Base-by-base conservation (phyloP, 2,888 invertebrate genomes). In the Sinhomidia bicolor region DNA sequence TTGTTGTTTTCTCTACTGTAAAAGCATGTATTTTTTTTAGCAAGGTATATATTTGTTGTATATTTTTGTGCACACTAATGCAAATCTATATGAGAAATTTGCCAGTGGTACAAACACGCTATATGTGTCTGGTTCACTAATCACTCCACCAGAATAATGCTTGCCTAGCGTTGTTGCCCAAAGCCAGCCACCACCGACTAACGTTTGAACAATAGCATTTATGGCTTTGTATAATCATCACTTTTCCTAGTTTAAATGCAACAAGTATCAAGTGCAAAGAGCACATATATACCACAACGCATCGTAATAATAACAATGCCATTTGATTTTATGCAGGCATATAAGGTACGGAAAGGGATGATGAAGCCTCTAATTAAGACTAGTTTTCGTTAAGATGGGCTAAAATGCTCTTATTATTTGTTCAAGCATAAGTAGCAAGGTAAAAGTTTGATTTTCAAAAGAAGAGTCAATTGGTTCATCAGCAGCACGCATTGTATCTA, bases 291-390 rank as follows among this genome's bases (percentile, higher is more conserved):
- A 47, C 47, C 12, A 12, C 12, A 12, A 47, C 47, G 12, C 14
- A 47, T 12, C 41, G 41, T 41, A 26, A 60, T 36, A 14, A 36
- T n/a, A 6, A 3, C 36, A 9, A 9, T 26, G 41, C 57, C n/a
- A n/a, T n/a, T n/a, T n/a, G n/a, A 17, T 20, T 20, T 68, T 68
- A 68, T 68, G 9, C 51, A 76, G 47, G 76, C 14, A 47, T 47
- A 47, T 47, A 14, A 51, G 47, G 2, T 9, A 74, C 76, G 51
- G 76, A 51, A 76, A 76, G 29, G 76, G 76, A 76, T 29, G 65
- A 12, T 9, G 36, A 36, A 6, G 9, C 41, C 51, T 14, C 32
- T 32, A 1, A 14, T 65, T 32, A 65, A 6, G 4, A 65, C 9
- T n/a, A 57, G 23, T 14, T 57, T 20, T 57, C 23, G 20, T 57